Base-by-base conservation (phyloP, 2,888 invertebrate genomes). In the Julus scanicus region DNA sequence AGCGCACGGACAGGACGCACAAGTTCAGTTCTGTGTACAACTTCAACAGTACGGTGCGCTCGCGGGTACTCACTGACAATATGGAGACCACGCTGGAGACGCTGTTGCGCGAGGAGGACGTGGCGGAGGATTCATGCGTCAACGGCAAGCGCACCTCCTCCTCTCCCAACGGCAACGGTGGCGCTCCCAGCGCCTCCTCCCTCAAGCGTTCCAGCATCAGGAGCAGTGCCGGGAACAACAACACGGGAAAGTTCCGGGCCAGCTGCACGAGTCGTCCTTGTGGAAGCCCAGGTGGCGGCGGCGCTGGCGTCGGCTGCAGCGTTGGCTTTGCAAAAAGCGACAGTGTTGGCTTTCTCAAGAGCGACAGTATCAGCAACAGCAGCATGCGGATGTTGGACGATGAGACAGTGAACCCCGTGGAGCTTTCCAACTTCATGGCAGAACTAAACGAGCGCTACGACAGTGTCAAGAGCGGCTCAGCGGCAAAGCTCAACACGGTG, bases 301-400 rank as follows among this genome's bases (percentile, higher is more conserved):
- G n/a, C n/a, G n/a, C n/a, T n/a, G n/a, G 29, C 37, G 48, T 53
- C 53, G n/a, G 20, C 20, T 15, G 48, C 29, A 29, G 29, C 29
- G 29, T 29, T 29, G 29, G 29, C 29, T 29, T 29, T 29, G 29
- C 29, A 29, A 29, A 29, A 29, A 29, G 29, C 29, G 29, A 29
- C 29, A 71, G 39, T 15, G 48, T 86, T 29, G 44, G 40, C 40
- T 57, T 86, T 15, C 53, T 40, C 4, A 88, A 89, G 48, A 89
- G 87, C 71, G 88, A 89, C 53, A 89, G 89, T 37, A 95, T 96
- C 90, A 95, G 95, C 91, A 95, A 96, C 92, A 95, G 95, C 89
- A 95, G 95, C 91, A 93, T 96, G n/a, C 94, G 95, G 88, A 95
- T 95, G 91, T 92, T 95, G 89, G 95, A 95, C 90, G 95, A 94